Evolutionary conservation across 2,113 vertebrate species (phyloP).

Genomic region (Oreochromis aureus): DNA sequence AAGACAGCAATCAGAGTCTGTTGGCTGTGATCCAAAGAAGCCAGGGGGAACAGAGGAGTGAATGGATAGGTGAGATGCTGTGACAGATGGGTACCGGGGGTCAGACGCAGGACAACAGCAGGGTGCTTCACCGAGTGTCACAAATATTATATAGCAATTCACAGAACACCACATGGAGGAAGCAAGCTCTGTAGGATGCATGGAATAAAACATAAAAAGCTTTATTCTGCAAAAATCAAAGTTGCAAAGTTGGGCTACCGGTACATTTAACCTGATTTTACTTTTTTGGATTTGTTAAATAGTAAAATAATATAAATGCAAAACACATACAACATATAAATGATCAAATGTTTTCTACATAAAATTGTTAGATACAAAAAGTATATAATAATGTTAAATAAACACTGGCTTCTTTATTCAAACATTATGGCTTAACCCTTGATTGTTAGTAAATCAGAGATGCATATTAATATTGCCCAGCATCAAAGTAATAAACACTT

Average conservation of each 20-base stretch:
- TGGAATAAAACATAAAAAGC: background rate
- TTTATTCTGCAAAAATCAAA: background rate
- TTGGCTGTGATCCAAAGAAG: conserved; percentile 22
- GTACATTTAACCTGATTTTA: background rate
- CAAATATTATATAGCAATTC: conserved; percentile 26
- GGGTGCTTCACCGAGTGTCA: conserved; percentile 41
- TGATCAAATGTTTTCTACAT: background rate
- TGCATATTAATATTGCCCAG: background rate
- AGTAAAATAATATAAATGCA: background rate
- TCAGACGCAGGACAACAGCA: conserved; percentile 38
- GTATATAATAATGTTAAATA: background rate
- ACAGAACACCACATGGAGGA: conserved; percentile 26
- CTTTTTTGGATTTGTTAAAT: background rate
- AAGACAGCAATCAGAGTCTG: background rate
- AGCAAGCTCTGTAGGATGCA: background rate
- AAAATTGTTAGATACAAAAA: background rate
- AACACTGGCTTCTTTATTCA: background rate
- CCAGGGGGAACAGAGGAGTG: background rate
- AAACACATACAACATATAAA: background rate
- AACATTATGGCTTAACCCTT: background rate
- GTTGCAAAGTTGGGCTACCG: background rate
- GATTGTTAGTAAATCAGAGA: background rate
- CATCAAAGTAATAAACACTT: background rate
- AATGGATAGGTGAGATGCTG: conserved; percentile 25
- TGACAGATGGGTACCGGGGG: conserved; percentile 40